A percentile compares a stretch with the other conserved stretches of the same genome.
Evolutionary conservation across 2,888 invertebrate species (phyloP).

Genomic region (Encarsia formosa): DNA sequence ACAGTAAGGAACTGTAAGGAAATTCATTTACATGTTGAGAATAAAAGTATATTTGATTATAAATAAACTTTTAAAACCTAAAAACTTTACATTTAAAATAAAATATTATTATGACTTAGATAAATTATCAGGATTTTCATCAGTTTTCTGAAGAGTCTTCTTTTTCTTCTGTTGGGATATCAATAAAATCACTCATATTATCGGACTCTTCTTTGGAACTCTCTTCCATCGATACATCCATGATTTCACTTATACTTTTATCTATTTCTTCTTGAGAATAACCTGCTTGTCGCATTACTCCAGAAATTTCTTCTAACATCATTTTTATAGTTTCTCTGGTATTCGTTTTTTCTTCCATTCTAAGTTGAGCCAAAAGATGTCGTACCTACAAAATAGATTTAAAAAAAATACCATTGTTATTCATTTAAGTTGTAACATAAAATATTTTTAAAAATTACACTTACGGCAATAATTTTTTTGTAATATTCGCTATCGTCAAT

Average conservation of each 20-base stretch:
- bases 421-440: not conserved
- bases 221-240: not conserved
- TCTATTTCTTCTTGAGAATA: constrained; percentile 4
- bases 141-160: no score
- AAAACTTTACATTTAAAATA: no score
- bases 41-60: no score
- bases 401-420: not conserved
- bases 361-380: constrained; percentile 12
- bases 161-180: no score
- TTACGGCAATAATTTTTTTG: constrained; percentile 17
- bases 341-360: constrained; percentile 24
- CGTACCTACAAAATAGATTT: constrained; percentile 9
- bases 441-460: constrained; percentile 1
- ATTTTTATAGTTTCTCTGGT: constrained; percentile 26
- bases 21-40: no score
- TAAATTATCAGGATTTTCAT: no score
- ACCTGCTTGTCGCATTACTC: constrained; percentile 13
- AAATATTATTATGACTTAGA: no score
- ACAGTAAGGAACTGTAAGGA: no score
- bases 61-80: no score
- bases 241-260: constrained; percentile 8
- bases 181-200: no score
- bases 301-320: constrained; percentile 21
- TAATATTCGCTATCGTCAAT: constrained; percentile 3
- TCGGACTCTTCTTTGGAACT: no score